Conservation (phyloP, 1,140 invertebrate genomes). For the Pseudomyrmex concolor region DNA sequence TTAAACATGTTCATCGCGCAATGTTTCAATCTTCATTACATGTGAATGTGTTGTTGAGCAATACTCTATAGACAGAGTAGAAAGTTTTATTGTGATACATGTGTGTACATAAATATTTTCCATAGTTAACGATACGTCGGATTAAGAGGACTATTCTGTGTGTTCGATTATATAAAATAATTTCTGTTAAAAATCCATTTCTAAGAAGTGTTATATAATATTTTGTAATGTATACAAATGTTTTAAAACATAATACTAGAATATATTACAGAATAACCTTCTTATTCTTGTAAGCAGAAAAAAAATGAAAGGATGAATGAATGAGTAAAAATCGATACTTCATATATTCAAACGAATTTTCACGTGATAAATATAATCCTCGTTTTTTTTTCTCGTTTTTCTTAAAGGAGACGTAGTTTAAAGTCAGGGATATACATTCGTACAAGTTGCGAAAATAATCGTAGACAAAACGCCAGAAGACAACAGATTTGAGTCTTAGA, state of each 20-base stretch:
- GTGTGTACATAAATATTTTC: conserved; percentile 63
- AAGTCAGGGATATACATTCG: conserved; percentile 23
- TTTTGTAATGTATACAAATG: too few relatives aligned
- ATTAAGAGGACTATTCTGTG: conserved; percentile 21
- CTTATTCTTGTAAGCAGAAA: background rate
- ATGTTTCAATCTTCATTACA: conserved; percentile 59
- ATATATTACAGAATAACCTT: conserved; percentile 11
- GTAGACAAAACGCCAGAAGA: conserved; percentile 9
- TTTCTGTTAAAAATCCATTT: conserved; percentile 5
- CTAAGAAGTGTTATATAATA: too few relatives aligned
- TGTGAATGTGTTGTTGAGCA: conserved; percentile 65
- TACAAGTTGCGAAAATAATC: background rate
- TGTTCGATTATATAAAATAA: background rate
- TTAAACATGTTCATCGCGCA: background rate
- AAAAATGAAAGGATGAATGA: background rate
- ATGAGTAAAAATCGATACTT: background rate
- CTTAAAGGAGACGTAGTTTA: conserved; percentile 19
- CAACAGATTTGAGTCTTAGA: conserved; percentile 38
- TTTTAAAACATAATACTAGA: too few relatives aligned
- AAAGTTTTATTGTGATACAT: conserved; percentile 62
- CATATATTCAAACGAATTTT: background rate
- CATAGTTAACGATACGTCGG: conserved; percentile 48
- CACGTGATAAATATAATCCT: background rate
- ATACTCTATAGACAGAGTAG: conserved; percentile 67
- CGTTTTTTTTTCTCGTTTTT: conserved; percentile 2